Conservation (phyloP, 2,888 invertebrate species). For the Acheta domesticus region DNA sequence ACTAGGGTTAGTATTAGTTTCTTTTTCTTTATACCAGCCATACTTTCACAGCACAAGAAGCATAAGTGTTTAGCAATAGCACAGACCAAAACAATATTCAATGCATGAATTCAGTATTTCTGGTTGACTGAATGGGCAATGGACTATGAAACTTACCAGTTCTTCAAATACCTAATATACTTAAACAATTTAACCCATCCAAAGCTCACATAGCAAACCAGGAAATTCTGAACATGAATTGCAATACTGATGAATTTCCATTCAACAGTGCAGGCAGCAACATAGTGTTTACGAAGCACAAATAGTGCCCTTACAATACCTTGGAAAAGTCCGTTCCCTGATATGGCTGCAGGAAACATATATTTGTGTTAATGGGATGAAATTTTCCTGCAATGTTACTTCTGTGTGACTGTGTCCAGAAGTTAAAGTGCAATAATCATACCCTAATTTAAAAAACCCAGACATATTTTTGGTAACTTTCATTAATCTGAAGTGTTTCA, state of each 20-base stretch:
- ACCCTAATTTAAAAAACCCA: too few species aligned
- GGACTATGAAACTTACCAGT: neutral
- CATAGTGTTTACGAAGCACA: neutral
- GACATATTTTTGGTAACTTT: too few species aligned
- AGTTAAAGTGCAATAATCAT: too few species aligned
- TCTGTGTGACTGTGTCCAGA: too few species aligned
- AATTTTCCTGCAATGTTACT: too few species aligned
- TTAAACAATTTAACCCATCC: neutral
- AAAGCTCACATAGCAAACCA: neutral
- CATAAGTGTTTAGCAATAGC: neutral
- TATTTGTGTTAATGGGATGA: too few species aligned
- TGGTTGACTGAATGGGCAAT: neutral
- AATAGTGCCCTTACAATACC: constrained; percentile 57
- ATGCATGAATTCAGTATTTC: neutral
- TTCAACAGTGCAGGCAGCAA: constrained; percentile 5
- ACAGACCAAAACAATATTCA: neutral
- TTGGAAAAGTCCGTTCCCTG: constrained; percentile 89
- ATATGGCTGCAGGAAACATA: constrained; percentile 64
- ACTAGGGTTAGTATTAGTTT: neutral
- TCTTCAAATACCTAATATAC: neutral
- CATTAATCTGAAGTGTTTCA: too few species aligned
- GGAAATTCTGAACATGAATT: neutral
- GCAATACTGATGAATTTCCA: constrained; percentile 18
- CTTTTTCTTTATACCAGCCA: neutral
- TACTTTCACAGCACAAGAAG: neutral